Evolutionary conservation across 2,113 vertebrate genomes (phyloP).

Genomic region (Miniopterus natalensis): DNA sequence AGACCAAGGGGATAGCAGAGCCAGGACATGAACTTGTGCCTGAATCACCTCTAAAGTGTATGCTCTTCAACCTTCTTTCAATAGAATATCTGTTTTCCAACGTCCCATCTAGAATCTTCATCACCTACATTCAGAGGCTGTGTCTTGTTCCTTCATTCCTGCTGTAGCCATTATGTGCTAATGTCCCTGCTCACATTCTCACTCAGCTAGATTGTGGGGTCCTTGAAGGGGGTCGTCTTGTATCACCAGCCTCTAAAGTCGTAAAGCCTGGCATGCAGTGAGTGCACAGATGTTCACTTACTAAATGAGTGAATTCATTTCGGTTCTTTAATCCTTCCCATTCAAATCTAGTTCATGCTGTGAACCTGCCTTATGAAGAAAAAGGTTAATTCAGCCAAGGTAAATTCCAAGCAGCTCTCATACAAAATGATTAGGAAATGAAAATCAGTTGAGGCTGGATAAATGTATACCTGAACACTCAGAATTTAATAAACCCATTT

Average conservation of each 20-base stretch:
- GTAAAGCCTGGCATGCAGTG: background rate
- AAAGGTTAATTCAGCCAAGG: slow-evolving; percentile 38
- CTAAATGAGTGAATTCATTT: background rate
- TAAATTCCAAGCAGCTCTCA: slow-evolving; percentile 49
- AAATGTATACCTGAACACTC: slow-evolving; percentile 9
- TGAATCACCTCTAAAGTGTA: background rate
- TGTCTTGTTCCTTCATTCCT: background rate
- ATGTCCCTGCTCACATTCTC: background rate
- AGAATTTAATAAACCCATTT: slow-evolving; percentile 41
- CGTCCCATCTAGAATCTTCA: background rate
- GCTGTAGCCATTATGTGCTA: background rate
- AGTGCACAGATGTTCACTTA: background rate
- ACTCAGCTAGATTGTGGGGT: background rate
- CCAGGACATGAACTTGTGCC: background rate
- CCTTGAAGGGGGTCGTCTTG: background rate
- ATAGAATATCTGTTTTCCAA: background rate
- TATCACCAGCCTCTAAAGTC: background rate
- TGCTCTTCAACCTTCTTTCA: background rate
- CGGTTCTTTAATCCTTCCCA: background rate
- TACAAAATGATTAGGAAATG: slow-evolving; percentile 64
- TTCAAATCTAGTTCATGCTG: slow-evolving; percentile 16
- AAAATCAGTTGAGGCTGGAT: slow-evolving; percentile 20
- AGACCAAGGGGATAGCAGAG: background rate
- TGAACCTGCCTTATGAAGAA: slow-evolving; percentile 30
- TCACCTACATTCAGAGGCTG: background rate